Evolutionary conservation across 2,797 vertebrate genomes (phyloP).

Genomic region (Myripristis murdjan): DNA sequence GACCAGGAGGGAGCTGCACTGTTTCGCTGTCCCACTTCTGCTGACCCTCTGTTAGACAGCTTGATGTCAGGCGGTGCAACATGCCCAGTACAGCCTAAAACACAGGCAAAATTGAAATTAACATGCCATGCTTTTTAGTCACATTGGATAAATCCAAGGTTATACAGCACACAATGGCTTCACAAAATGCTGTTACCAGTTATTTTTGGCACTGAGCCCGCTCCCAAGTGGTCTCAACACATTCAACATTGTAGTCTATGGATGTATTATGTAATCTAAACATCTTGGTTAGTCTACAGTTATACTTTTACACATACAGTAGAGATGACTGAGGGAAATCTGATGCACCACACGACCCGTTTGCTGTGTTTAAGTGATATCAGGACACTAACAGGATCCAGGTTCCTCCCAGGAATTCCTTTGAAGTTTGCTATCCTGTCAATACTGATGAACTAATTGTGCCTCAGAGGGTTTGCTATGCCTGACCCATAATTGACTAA

Average conservation of each 20-base stretch:
- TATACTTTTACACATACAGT: background rate
- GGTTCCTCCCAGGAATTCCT: too few relatives aligned
- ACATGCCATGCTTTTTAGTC: background rate
- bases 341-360: background rate
- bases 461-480: background rate
- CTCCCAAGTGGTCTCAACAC: background rate
- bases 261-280: background rate
- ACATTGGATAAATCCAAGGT: background rate
- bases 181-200: conserved; percentile 3
- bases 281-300: background rate
- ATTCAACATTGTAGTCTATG: background rate
- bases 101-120: conserved; percentile 1
- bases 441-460: conserved; percentile 32
- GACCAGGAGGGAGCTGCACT: conserved; percentile 3
- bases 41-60: conserved; percentile 14
- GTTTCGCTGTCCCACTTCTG: conserved; percentile 1
- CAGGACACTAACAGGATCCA: background rate
- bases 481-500: conserved; percentile 20
- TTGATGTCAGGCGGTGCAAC: conserved; percentile 2
- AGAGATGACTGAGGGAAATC: conserved; percentile 4
- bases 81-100: conserved; percentile 2
- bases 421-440: background rate
- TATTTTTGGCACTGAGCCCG: background rate
- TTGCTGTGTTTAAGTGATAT: background rate
- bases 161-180: background rate